Conservation (phyloP, 2,113 vertebrate species). For the Pyxicephalus adspersus region DNA sequence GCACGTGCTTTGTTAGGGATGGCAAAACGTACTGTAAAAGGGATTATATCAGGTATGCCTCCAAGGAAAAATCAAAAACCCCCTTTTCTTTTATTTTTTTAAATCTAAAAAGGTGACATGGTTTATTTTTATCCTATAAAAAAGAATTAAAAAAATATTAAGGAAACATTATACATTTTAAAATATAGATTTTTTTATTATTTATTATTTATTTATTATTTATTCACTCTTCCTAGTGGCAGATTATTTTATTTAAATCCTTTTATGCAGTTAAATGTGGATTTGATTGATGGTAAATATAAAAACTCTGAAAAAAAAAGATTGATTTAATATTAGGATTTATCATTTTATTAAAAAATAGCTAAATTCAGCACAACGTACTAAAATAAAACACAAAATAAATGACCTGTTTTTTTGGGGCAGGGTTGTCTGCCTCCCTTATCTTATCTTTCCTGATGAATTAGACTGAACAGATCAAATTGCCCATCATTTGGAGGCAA, state of each 20-base stretch:
- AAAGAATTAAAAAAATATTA: no score
- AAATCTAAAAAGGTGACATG: not conserved
- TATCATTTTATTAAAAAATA: no score
- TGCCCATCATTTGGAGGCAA: constrained; percentile 79
- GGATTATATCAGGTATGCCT: constrained; percentile 97
- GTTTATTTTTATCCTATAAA: no score
- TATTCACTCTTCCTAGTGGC: no score
- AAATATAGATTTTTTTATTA: no score
- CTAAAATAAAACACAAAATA: not conserved
- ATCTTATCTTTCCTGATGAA: constrained; percentile 84
- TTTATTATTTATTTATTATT: no score
- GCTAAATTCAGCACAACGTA: not conserved
- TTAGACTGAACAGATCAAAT: constrained; percentile 83
- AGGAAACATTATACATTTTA: no score
- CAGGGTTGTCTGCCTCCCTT: constrained; percentile 72
- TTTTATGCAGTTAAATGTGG: not conserved
- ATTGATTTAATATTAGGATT: no score
- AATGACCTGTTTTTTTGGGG: not conserved
- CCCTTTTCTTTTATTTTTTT: not conserved
- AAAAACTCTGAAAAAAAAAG: no score
- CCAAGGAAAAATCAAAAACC: not conserved
- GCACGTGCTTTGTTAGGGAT: constrained; percentile 98
- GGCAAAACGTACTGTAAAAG: constrained; percentile 99
- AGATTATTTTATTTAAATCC: not conserved
- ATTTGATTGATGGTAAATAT: not conserved